Evolutionary conservation across 1,140 invertebrate species (phyloP).

Genomic region (Drosophila ironensis): DNA sequence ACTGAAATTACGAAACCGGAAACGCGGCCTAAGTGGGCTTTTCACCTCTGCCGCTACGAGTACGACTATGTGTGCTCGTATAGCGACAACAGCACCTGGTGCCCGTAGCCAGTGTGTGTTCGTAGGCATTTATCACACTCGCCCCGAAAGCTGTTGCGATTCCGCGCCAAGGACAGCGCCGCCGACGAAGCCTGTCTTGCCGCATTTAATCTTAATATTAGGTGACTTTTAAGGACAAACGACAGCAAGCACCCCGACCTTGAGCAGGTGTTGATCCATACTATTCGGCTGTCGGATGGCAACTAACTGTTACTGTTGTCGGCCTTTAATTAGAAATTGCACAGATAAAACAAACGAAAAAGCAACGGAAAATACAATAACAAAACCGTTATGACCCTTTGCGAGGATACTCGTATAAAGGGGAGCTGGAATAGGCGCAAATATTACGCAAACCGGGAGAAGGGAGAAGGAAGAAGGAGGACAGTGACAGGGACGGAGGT

Average conservation of each 20-base stretch:
- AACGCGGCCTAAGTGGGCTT: too few species aligned
- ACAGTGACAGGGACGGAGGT: not conserved
- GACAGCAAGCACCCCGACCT: not conserved
- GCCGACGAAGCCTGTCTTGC: not conserved
- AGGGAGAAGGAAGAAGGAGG: not conserved
- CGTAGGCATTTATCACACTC: too few species aligned
- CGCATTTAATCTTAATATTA: conserved; percentile 11
- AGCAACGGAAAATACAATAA: not conserved
- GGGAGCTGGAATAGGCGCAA: conserved; percentile 5
- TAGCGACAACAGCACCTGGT: too few species aligned
- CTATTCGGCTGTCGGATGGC: conserved; percentile 28
- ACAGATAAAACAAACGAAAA: not conserved
- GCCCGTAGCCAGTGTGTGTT: too few species aligned
- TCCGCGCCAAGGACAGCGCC: too few species aligned
- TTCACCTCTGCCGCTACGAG: too few species aligned
- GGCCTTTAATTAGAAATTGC: conserved; percentile 39
- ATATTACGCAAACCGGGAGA: conserved; percentile 16
- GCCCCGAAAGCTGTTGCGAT: too few species aligned
- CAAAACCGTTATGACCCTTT: conserved; percentile 2
- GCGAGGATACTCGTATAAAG: too few species aligned
- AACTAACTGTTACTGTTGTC: conserved; percentile 32
- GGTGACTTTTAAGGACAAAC: conserved; percentile 1
- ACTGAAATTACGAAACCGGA: too few species aligned
- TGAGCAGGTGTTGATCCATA: conserved; percentile 19
- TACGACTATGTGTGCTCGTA: too few species aligned